A percentile compares a stretch with the other conserved stretches of the same genome.
Conservation (phyloP, 2,888 invertebrate species). For the Lumbricus terrestris region DNA sequence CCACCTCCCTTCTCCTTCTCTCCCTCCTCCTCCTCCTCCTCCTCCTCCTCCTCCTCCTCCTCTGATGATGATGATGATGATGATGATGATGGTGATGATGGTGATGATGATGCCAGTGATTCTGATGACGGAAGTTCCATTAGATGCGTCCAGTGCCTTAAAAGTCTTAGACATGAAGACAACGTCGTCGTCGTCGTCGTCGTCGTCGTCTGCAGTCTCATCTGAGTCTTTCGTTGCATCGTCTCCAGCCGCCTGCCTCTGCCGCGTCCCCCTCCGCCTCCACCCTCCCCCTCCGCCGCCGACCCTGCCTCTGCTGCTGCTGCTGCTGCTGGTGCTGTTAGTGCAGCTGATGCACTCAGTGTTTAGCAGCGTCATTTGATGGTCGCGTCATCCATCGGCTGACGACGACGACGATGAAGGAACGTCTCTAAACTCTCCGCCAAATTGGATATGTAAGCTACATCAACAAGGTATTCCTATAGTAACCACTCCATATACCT, state of each 20-base stretch:
- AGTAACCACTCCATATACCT: not conserved
- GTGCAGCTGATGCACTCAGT: not conserved
- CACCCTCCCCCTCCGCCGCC: not conserved
- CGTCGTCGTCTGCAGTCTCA: too few species aligned
- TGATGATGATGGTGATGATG: not conserved
- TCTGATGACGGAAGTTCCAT: slow-evolving; percentile 3
- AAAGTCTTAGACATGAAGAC: not conserved
- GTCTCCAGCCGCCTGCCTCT: not conserved
- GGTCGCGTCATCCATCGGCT: not conserved
- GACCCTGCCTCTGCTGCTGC: too few species aligned
- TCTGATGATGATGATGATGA: not conserved
- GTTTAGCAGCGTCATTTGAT: not conserved
- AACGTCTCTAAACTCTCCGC: not conserved
- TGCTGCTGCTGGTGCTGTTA: too few species aligned
- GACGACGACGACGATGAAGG: not conserved
- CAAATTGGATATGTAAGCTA: not conserved
- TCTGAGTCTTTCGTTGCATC: not conserved
- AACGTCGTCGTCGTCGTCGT: too few species aligned
- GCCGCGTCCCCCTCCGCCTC: not conserved
- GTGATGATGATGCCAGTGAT: not conserved
- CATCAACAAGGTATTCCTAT: not conserved
- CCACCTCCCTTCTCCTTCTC: not conserved
- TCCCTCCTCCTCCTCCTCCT: not conserved
- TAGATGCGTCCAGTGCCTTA: not conserved
- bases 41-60: too few species aligned